A percentile compares a stretch with the other conserved stretches of the same genome.
Conservation (phyloP, 2,113 vertebrate species). For the Etheostoma cragini region DNA sequence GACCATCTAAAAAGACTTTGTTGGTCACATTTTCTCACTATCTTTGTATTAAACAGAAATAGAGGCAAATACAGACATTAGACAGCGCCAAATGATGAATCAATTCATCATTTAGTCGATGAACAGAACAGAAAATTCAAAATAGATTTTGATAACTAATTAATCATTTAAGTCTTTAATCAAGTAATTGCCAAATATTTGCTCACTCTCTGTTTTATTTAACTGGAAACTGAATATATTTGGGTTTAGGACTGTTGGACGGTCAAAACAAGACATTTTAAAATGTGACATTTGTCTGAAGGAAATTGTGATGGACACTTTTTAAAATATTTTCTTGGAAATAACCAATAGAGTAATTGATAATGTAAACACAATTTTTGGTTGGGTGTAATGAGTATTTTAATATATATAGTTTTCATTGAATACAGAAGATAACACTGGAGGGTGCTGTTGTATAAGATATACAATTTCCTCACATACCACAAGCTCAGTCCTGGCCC, state of each 20-base stretch:
- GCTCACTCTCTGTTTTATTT: not conserved
- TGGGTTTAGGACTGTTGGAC: not conserved
- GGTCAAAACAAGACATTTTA: not conserved
- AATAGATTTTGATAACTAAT: no score
- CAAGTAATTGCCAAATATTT: not conserved
- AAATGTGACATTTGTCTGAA: not conserved
- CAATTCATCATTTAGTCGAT: not conserved
- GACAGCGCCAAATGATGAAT: not conserved
- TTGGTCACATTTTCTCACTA: not conserved
- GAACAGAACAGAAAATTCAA: no score
- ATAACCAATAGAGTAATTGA: not conserved
- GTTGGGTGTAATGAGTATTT: not conserved
- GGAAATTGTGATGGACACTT: not conserved
- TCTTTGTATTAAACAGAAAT: not conserved
- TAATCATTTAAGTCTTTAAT: no score
- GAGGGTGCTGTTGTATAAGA: slow-evolving; percentile 58
- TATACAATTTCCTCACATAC: not conserved
- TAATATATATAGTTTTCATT: not conserved
- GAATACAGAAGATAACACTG: slow-evolving; percentile 2
- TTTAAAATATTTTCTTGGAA: not conserved
- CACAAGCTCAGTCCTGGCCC: not conserved
- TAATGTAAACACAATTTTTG: not conserved
- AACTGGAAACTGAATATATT: not conserved
- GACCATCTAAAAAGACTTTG: not conserved
- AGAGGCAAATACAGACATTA: not conserved